Conservation (phyloP, 1,140 invertebrate genomes). For the Bradysia coprophila region DNA sequence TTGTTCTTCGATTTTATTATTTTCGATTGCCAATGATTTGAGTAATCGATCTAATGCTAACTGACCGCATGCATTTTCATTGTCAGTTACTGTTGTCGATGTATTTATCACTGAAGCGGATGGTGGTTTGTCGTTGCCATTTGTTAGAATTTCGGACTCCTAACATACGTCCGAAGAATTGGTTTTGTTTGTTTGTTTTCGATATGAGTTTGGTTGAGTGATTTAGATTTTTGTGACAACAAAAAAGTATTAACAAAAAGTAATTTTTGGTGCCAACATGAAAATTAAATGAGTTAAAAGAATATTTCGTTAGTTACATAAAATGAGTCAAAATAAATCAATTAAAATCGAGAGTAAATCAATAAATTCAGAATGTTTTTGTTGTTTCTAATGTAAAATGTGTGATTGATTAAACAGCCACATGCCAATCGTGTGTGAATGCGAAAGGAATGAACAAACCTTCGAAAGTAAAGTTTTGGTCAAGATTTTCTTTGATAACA, state of each 20-base stretch:
- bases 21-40: conserved; percentile 2
- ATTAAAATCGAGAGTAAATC: background rate
- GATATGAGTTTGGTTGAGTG: background rate
- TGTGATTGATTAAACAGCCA: too few species aligned
- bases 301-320: background rate
- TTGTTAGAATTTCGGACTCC: background rate
- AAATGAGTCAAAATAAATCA: background rate
- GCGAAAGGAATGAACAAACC: too few species aligned
- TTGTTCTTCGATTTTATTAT: conserved; percentile 1
- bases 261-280: conserved; percentile 1
- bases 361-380: too few species aligned
- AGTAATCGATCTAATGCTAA: conserved; percentile 2
- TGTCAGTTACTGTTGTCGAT: too few species aligned
- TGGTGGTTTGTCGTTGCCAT: background rate
- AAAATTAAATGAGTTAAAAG: background rate
- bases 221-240: too few species aligned
- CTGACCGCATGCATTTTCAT: background rate
- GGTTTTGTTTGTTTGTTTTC: background rate
- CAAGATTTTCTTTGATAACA: too few species aligned
- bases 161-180: background rate
- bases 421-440: background rate
- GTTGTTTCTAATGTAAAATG: too few species aligned
- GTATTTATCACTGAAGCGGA: background rate
- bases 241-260: conserved; percentile 1
- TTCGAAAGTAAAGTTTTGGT: too few species aligned